Evolutionary conservation across 2,888 invertebrate species (phyloP).

Genomic region (Melanostoma scalare): DNA sequence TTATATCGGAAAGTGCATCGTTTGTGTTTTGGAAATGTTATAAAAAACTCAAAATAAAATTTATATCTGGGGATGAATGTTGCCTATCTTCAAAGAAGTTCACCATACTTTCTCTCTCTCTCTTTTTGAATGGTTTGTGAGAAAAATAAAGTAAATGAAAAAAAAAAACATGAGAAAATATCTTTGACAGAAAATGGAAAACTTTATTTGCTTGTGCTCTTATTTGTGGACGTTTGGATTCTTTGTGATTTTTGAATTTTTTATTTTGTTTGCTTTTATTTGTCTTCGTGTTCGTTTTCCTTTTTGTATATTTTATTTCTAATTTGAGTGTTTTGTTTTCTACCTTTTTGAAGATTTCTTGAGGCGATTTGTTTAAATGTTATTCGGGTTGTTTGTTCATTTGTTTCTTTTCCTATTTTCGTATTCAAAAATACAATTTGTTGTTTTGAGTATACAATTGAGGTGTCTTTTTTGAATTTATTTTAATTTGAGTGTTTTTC

Average conservation of each 20-base stretch:
- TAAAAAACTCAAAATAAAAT: neutral
- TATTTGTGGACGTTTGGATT: slow-evolving; percentile 61
- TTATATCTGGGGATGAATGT: slow-evolving; percentile 39
- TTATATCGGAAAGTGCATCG: slow-evolving; percentile 44
- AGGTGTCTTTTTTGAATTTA: no score
- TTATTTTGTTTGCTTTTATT: slow-evolving; percentile 1
- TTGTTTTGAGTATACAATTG: no score
- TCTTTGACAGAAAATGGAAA: slow-evolving; percentile 38
- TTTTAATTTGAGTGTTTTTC: no score
- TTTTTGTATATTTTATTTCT: neutral
- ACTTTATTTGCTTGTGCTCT: slow-evolving; percentile 63
- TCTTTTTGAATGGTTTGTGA: slow-evolving; percentile 5
- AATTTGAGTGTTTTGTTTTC: slow-evolving; percentile 17
- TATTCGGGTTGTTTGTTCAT: neutral
- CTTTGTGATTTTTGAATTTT: slow-evolving; percentile 35
- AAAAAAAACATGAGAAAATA: slow-evolving; percentile 5
- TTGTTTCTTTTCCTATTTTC: neutral
- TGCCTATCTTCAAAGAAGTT: slow-evolving; percentile 19
- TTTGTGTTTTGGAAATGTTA: slow-evolving; percentile 43
- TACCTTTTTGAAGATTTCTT: neutral
- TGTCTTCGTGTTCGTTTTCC: slow-evolving; percentile 8
- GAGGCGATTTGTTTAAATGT: neutral
- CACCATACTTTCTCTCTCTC: neutral
- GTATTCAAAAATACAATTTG: no score
- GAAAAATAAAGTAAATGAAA: neutral